These are phyloP conservation scores for Sebastes ruberrimus DNA, from an alignment of 2,797 vertebrate species.

Conservation along the genomic window DNA sequence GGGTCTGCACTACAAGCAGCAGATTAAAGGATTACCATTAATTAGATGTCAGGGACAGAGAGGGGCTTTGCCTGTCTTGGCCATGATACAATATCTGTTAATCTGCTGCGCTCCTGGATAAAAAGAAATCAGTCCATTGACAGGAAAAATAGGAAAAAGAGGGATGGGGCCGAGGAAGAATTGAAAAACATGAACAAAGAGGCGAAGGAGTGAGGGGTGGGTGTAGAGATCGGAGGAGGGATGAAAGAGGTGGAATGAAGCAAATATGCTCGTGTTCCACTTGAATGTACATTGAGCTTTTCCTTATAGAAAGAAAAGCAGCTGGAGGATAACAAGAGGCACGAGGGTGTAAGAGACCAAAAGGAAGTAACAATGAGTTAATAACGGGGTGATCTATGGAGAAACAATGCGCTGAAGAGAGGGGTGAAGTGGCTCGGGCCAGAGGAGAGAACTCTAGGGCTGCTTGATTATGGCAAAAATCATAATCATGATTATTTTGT, in stretches of 20 bases:
- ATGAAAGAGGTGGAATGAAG: constrained; percentile 69
- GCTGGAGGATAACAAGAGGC: constrained; percentile 68
- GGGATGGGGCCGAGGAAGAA: constrained; percentile 66
- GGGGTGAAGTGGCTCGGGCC: constrained; percentile 67
- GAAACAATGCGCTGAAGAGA: constrained; percentile 52
- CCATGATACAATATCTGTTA: constrained; percentile 91
- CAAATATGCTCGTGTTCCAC: constrained; percentile 69
- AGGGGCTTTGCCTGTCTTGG: constrained; percentile 86
- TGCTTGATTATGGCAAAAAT: too few relatives aligned
- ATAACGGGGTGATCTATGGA: constrained; percentile 66
- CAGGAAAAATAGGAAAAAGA: constrained; percentile 81
- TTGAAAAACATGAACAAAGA: constrained; percentile 74
- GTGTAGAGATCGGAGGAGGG: constrained; percentile 55
- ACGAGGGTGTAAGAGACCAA: constrained; percentile 57
- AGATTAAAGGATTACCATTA: constrained; percentile 96
- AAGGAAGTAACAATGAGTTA: constrained; percentile 67
- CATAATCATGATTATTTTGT: too few relatives aligned
- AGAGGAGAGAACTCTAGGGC: not conserved
- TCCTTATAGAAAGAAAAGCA: constrained; percentile 71
- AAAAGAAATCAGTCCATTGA: constrained; percentile 88
- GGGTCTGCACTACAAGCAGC: constrained; percentile 79
- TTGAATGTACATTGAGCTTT: constrained; percentile 76
- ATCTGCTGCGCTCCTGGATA: constrained; percentile 85
- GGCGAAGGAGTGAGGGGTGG: constrained; percentile 53
- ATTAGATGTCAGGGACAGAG: constrained; percentile 86